Evolutionary conservation across 2,888 invertebrate genomes (phyloP), one percentile per base, ranked within the genome.

Genomic region (Dione vanillae): DNA sequence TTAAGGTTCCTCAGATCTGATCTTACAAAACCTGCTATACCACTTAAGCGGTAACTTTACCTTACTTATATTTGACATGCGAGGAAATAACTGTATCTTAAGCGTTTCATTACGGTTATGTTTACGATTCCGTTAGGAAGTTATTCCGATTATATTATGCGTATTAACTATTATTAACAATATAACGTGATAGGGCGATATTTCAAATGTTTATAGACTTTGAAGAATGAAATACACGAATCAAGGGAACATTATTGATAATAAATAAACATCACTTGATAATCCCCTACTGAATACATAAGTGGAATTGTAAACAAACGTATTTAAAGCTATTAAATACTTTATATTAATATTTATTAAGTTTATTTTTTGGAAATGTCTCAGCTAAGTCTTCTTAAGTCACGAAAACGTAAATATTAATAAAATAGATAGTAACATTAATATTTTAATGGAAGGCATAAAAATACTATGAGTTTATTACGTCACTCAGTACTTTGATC

Each of bases 401-500:
- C 79, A 80, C 77, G 79, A 76, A 78, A 79, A 79, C 78, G 75
- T 78, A 76, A 78, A 76, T 75, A 77, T 77, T 78, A 78, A 75
- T 75, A 74, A 77, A 77, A 80, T 78, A 81, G 75, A 77, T 76
- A 75, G 77, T 74, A 81, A 78, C 73, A 56, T 40, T 37, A 40
- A 78, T 73, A 56, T 40, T 37, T 16, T 56, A 56, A 82, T 78
- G 82, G 80, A 86, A 86, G 81, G 79, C 78, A 82, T 83, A 82
- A 84, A 79, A 85, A 86, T 83, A 85, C 80, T 84, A 85, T 84
- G 82, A 80, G 82, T 81, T 84, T 85, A 85, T 92, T 92, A 90
- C 91, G 89, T 92, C 89, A 92, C 89, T 89, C 86, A 91, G 90
- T 91, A 91, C 91, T 90, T 92, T 91, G 90, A 89, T 89, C 90